Conservation (phyloP, 2,797 vertebrate species). For the Scarus forsteni region DNA sequence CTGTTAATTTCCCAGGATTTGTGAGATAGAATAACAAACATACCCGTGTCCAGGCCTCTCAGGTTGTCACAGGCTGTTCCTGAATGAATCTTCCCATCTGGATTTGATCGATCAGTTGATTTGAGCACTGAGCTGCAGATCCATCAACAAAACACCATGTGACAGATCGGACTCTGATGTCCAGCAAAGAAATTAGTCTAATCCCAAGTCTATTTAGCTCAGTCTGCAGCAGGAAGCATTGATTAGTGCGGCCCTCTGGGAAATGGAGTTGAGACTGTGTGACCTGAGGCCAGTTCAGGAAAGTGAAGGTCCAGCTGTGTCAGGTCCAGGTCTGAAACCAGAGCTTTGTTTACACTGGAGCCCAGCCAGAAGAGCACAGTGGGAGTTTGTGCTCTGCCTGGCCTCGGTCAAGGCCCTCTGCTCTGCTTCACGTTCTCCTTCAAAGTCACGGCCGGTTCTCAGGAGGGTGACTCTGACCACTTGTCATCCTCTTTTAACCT, state of each 20-base stretch:
- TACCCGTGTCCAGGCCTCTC: slow-evolving; percentile 36
- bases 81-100: slow-evolving; percentile 56
- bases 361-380: slow-evolving; percentile 60
- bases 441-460: slow-evolving; percentile 40
- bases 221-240: slow-evolving; percentile 71
- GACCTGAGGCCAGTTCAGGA: slow-evolving; percentile 66
- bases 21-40: slow-evolving; percentile 24
- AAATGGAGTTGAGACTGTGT: slow-evolving; percentile 65
- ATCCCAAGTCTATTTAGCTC: slow-evolving; percentile 59
- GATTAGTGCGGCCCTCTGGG: slow-evolving; percentile 74
- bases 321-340: slow-evolving; percentile 70
- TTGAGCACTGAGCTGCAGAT: slow-evolving; percentile 16
- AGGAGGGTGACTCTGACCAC: slow-evolving; percentile 32
- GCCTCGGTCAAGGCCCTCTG: slow-evolving; percentile 47
- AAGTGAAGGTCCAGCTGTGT: slow-evolving; percentile 72
- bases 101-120: slow-evolving; percentile 59
- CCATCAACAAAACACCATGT: slow-evolving; percentile 29
- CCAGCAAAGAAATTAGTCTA: slow-evolving; percentile 41
- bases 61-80: slow-evolving; percentile 18
- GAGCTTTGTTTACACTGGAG: slow-evolving; percentile 78
- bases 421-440: slow-evolving; percentile 54
- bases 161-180: slow-evolving; percentile 33
- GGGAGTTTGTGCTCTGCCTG: slow-evolving; percentile 54
- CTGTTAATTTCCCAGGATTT: neutral
- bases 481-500: neutral